These are phyloP conservation scores for Gnathonemus echidnorhynchus DNA, from an alignment of 2,113 vertebrate genomes.

Conservation along the genomic window DNA sequence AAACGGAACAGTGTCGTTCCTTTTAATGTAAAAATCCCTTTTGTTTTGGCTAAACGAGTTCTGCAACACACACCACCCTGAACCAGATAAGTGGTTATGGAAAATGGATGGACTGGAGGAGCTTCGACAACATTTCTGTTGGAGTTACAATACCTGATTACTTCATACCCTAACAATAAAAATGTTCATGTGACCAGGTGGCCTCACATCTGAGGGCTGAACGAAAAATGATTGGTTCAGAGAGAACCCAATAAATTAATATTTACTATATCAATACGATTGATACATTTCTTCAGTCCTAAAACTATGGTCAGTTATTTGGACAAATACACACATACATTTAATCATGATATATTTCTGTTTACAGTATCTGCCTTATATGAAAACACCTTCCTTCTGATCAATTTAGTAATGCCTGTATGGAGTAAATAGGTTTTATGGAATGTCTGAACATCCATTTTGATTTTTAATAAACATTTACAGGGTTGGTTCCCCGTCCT, in stretches of 20 bases:
- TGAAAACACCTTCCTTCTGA: background rate
- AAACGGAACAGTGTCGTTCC: background rate
- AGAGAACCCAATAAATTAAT: background rate
- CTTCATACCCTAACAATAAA: background rate
- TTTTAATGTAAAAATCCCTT: background rate
- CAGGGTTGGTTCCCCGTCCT: background rate
- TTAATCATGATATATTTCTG: background rate
- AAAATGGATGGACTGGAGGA: background rate
- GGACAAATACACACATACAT: background rate
- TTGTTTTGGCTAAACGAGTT: background rate
- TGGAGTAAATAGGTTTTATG: background rate
- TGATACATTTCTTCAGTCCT: background rate
- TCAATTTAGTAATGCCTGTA: background rate
- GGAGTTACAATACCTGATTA: background rate
- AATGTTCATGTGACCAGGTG: background rate
- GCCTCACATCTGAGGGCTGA: background rate
- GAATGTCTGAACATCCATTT: background rate
- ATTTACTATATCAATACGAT: background rate
- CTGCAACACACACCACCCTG: background rate
- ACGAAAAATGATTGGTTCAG: background rate
- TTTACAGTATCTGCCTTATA: background rate
- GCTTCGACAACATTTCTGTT: background rate
- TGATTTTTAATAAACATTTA: background rate
- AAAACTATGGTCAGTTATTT: background rate
- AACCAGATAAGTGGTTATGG: background rate